Conservation (phyloP, 2,888 invertebrate genomes). For the Dryococelus australis region DNA sequence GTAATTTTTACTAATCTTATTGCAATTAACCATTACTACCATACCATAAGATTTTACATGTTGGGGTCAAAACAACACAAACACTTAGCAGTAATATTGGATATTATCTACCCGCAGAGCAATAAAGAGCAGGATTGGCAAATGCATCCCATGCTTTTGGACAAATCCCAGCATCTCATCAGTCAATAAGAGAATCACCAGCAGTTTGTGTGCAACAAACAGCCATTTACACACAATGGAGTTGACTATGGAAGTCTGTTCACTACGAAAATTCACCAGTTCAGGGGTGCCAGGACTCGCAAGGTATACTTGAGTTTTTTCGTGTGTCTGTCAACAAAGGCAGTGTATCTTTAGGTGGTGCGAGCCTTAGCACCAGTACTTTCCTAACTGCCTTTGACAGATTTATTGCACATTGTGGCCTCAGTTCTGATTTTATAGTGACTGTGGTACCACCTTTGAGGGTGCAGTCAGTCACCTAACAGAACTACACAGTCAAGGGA, state of each 20-base stretch:
- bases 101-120: background rate
- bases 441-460: background rate
- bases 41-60: too few relatives aligned
- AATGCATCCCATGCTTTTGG: background rate
- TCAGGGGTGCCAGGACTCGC: background rate
- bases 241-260: background rate
- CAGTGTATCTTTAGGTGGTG: background rate
- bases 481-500: too few relatives aligned
- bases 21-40: too few relatives aligned
- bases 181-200: background rate
- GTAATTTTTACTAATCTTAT: too few relatives aligned
- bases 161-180: background rate
- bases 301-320: background rate
- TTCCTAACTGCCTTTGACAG: background rate
- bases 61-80: too few relatives aligned
- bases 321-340: background rate
- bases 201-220: background rate
- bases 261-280: background rate
- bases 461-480: background rate
- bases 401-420: background rate
- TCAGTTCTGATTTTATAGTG: background rate
- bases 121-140: background rate
- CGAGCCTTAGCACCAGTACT: background rate
- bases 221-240: background rate
- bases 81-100: background rate